Percentiles rank a stretch among this genome's conserved stretches.
Conservation (phyloP, 2,797 vertebrate genomes). For the Rhincodon typus region DNA sequence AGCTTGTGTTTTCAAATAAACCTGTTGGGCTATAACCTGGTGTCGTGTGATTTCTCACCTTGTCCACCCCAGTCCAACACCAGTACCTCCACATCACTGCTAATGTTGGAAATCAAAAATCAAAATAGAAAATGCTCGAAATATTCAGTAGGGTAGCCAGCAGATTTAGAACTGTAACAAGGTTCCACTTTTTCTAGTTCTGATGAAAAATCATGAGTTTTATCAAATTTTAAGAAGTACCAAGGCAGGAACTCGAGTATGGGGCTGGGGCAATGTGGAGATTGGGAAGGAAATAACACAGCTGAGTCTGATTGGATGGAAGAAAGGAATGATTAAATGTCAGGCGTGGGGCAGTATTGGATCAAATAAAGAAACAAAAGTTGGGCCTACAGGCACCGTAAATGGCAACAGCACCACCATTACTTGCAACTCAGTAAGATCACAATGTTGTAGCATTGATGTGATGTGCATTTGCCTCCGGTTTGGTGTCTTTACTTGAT, state of each 20-base stretch:
- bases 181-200: neutral
- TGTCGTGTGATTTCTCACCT: too few relatives aligned
- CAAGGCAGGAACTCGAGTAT: neutral
- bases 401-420: neutral
- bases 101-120: neutral
- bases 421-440: neutral
- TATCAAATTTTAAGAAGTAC: neutral
- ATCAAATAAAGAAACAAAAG: neutral
- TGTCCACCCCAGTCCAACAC: too few relatives aligned
- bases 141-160: neutral
- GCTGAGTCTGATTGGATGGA: too few relatives aligned
- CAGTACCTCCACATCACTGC: neutral
- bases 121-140: neutral
- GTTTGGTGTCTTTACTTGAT: too few relatives aligned
- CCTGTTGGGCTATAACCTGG: too few relatives aligned
- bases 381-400: neutral
- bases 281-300: neutral
- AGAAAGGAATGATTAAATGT: neutral
- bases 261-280: neutral
- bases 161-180: too few relatives aligned
- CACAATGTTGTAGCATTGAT: too few relatives aligned
- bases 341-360: neutral
- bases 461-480: too few relatives aligned
- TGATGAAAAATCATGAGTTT: neutral
- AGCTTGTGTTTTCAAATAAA: too few relatives aligned